phyloP scores from a whole-genome alignment of 53 echinoderm and acorn worm species.

The Stichopus horrens region DNA sequence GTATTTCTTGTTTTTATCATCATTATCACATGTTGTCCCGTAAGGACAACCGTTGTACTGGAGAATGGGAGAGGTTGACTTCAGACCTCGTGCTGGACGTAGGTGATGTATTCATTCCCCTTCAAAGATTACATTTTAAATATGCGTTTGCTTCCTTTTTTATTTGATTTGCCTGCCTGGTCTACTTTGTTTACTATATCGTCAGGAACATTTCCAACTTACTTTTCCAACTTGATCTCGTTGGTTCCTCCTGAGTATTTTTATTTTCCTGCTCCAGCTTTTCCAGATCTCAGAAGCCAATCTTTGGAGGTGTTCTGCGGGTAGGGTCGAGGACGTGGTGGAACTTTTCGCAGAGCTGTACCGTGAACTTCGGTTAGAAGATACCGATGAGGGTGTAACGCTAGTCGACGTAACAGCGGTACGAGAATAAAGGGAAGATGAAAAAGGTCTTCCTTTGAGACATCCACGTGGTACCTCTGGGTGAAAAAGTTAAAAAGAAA shows the following conservation, averaged over 20 bases:
- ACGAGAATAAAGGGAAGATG: neutral
- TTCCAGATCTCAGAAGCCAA: constrained; percentile 24
- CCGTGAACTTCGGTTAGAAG: constrained; percentile 20
- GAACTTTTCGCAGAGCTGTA: constrained; percentile 47
- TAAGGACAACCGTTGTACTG: no score
- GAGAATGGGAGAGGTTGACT: no score
- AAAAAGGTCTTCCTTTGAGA: neutral
- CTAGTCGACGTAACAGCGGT: neutral
- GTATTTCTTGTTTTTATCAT: no score
- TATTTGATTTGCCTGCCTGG: no score
- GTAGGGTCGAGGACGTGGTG: neutral
- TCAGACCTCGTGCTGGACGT: no score
- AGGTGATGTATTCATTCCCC: no score
- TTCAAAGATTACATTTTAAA: no score
- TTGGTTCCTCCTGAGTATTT: constrained; percentile 4
- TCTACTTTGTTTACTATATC: no score
- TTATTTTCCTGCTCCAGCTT: constrained; percentile 28
- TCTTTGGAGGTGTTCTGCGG: constrained; percentile 12
- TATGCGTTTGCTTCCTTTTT: no score
- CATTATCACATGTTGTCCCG: no score
- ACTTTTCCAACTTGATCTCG: neutral
- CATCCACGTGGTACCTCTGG: neutral
- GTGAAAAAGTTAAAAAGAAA: no score
- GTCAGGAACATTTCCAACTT: no score
- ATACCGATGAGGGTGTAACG: neutral